Conservation (phyloP, 2,113 vertebrate genomes). For the Syrmaticus mikado region DNA sequence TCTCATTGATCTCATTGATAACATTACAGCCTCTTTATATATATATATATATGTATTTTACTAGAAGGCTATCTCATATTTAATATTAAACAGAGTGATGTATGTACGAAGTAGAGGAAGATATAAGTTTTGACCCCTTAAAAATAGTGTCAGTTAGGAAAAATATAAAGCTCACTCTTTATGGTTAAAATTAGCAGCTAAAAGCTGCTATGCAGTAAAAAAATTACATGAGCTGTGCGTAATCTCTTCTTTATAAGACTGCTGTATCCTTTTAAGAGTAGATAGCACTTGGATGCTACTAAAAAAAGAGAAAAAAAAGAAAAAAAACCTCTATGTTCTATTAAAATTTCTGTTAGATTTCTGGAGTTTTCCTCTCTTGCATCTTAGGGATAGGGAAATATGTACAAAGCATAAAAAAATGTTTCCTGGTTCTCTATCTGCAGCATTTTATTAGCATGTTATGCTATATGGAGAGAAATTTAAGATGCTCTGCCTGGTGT, state of each 20-base stretch:
- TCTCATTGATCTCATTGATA: neutral
- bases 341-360: neutral
- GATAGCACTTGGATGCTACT: neutral
- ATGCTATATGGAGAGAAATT: slow-evolving; percentile 25
- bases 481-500: slow-evolving; percentile 5
- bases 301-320: neutral
- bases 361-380: neutral
- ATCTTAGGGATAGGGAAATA: slow-evolving; percentile 22
- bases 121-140: neutral
- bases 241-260: slow-evolving; percentile 20
- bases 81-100: neutral
- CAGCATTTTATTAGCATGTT: slow-evolving; percentile 43
- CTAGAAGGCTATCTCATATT: neutral
- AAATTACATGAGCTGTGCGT: neutral
- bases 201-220: neutral
- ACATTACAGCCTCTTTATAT: neutral
- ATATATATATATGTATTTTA: no score
- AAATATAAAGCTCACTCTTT: neutral
- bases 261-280: slow-evolving; percentile 1
- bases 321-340: neutral
- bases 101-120: neutral
- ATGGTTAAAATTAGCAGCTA: neutral
- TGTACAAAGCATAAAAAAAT: neutral
- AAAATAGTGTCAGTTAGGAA: neutral
- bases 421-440: neutral